Base-by-base conservation (phyloP, 2,797 vertebrate genomes). In the Neostethus bicornis region DNA sequence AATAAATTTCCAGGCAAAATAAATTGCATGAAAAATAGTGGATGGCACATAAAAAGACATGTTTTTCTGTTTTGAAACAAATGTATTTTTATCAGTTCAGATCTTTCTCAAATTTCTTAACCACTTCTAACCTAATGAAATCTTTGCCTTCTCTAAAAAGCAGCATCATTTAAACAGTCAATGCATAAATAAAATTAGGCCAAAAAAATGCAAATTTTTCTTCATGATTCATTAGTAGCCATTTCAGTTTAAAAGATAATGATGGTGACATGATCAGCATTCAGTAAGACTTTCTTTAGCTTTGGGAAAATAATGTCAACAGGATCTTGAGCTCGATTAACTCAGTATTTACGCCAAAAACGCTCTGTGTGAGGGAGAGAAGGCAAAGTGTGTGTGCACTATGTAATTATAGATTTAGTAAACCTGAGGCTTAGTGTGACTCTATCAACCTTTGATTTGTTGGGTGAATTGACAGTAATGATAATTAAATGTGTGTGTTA, bases 321-420 rank as follows among this genome's bases (percentile, higher is more conserved):
- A 4, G 5, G 35, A 48, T 46, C 20, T 25, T 46, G 28, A 61
- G 56, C 51, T 58, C 44, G 23, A 20, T 65, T 62, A 65, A 65
- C 52, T 46, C 13, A 49, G 59, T 32, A 8, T 59, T 62, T 29
- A 53, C 58, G 54, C 64, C 66, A 64, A 21, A 39, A 14, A 59
- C 10, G 16, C 1, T 23, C 66, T 28, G 32, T 55, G 46, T 47
- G 26, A 41, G 24, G 13, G 0, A 25, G 29, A 37, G 54, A 56
- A 34, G 42, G 29, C 16, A 20, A 26, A 34, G 29, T 45, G 42
- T 32, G 52, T 56, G 58, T 66, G 51, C 54, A 67, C 61, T 50
- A 45, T 73, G 61, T 75, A 71, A 83, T 77, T 78, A 81, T 61
- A 61, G 70, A 75, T 85, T 78, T 55, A 73, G 71, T 59, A 75